These are phyloP conservation scores for Molossus molossus DNA, from an alignment of 2,797 vertebrate genomes.

Conservation along the genomic window DNA sequence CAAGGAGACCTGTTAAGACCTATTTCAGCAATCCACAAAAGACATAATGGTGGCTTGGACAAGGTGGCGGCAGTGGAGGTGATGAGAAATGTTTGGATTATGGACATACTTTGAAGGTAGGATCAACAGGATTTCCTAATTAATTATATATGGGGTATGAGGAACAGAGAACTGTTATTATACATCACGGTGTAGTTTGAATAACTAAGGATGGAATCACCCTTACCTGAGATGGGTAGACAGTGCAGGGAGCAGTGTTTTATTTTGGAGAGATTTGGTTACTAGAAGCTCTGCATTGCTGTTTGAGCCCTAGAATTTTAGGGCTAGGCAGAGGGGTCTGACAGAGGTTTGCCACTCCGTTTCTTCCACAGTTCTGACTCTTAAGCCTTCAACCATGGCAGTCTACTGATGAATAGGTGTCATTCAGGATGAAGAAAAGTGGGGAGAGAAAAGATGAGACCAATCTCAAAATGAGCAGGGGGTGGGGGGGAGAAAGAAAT, in stretches of 20 bases:
- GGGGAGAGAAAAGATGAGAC: background rate
- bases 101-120: slow-evolving; percentile 44
- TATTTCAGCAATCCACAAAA: background rate
- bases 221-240: slow-evolving; percentile 1
- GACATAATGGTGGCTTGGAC: background rate
- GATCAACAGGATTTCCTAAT: background rate
- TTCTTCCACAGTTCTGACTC: slow-evolving; percentile 12
- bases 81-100: background rate
- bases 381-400: background rate
- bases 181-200: background rate
- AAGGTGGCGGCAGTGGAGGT: background rate
- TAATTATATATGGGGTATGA: background rate
- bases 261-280: background rate
- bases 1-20: background rate
- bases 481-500: background rate
- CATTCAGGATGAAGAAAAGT: background rate
- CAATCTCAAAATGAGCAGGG: background rate
- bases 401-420: background rate
- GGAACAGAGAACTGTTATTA: background rate
- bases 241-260: background rate
- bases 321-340: background rate
- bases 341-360: background rate
- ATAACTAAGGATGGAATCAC: background rate
- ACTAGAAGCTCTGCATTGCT: background rate
- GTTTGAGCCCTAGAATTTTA: slow-evolving; percentile 4